Conservation (phyloP, 1,140 invertebrate species). For the Pantala flavescens region DNA sequence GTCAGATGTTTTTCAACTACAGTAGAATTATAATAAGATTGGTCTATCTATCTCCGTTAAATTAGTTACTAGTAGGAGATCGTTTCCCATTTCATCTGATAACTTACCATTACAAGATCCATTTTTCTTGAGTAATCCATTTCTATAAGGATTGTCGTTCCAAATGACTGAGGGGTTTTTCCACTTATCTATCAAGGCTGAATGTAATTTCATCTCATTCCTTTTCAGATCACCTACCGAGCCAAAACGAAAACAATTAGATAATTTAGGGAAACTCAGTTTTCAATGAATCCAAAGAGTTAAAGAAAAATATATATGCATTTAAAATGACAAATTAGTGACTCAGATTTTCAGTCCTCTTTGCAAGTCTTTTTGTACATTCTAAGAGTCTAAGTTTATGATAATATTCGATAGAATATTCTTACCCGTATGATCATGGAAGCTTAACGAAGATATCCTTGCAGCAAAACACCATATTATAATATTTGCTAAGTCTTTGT, state of each 20-base stretch:
- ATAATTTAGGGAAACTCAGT: conserved; percentile 8
- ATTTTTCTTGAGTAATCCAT: conserved; percentile 30
- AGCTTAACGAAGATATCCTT: conserved; percentile 52
- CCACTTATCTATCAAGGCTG: conserved; percentile 38
- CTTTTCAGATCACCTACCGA: conserved; percentile 45
- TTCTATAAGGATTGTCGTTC: conserved; percentile 33
- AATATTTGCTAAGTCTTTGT: conserved; percentile 43
- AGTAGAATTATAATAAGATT: no score
- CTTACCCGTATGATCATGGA: conserved; percentile 58
- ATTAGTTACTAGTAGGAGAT: no score
- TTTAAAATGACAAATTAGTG: no score
- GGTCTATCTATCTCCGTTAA: no score
- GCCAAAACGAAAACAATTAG: conserved; percentile 20
- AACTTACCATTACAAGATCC: conserved; percentile 45
- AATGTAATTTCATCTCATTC: conserved; percentile 42
- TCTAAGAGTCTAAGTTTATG: no score
- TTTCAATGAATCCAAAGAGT: not conserved
- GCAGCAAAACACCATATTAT: conserved; percentile 52
- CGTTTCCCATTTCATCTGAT: not conserved
- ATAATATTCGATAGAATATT: conserved; percentile 14
- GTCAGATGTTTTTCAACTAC: no score
- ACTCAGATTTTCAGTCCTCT: no score
- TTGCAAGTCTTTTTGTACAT: no score
- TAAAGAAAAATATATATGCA: no score
- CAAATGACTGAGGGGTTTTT: conserved; percentile 45